phyloP scores from a whole-genome alignment of 2,113 vertebrate species.

The Castor canadensis region DNA sequence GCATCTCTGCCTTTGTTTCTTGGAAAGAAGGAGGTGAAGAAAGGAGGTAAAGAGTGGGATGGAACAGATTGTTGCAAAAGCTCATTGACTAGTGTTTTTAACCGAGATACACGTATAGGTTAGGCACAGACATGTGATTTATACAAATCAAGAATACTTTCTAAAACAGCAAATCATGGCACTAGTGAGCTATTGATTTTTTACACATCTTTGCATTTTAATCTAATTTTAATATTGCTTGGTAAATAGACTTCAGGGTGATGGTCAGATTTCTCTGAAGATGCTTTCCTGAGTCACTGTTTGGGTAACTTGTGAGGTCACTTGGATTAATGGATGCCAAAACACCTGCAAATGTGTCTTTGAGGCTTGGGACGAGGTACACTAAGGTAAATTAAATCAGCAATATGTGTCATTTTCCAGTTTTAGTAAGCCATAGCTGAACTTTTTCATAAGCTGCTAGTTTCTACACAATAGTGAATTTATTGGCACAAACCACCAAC shows the following conservation, averaged over 20 bases:
- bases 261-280: conserved; percentile 70
- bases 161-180: background rate
- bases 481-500: conserved; percentile 67
- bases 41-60: background rate
- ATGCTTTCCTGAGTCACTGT: conserved; percentile 62
- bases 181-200: background rate
- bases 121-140: background rate
- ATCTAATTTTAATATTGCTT: conserved; percentile 52
- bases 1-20: conserved; percentile 59
- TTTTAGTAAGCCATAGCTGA: conserved; percentile 75
- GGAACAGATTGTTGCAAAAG: conserved; percentile 12
- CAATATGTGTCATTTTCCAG: conserved; percentile 63
- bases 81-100: background rate
- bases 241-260: conserved; percentile 48
- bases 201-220: conserved; percentile 35
- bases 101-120: background rate
- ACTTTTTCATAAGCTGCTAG: conserved; percentile 72
- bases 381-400: conserved; percentile 71
- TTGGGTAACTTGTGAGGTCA: conserved; percentile 70
- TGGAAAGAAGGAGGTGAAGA: background rate
- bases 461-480: conserved; percentile 74
- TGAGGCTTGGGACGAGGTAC: conserved; percentile 67
- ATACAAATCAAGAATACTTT: conserved; percentile 11
- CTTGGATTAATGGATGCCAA: conserved; percentile 66
- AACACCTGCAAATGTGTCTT: conserved; percentile 72